Evolutionary conservation across 2,113 vertebrate species (phyloP).

Genomic region (Cyprinus carpio): DNA sequence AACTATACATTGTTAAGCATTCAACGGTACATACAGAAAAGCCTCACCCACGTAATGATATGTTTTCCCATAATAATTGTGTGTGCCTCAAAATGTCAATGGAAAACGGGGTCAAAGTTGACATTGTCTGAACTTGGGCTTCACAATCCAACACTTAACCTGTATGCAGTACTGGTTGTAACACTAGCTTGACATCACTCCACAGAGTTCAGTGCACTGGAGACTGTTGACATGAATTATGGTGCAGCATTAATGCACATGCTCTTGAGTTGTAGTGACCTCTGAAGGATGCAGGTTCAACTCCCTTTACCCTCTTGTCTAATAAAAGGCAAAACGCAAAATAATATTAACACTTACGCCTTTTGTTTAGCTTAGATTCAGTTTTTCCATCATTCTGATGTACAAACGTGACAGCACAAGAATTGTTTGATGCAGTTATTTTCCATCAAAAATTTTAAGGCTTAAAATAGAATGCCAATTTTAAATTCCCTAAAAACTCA

Average conservation of each 20-base stretch:
- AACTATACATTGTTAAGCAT: constrained; percentile 17
- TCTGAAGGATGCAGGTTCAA: background rate
- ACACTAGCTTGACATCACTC: background rate
- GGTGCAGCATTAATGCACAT: background rate
- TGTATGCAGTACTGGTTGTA: background rate
- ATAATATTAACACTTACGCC: background rate
- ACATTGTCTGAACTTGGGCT: background rate
- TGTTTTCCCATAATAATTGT: background rate
- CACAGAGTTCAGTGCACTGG: background rate
- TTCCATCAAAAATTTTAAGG: background rate
- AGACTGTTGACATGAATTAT: background rate
- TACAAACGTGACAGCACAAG: background rate
- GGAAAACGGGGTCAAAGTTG: constrained; percentile 2
- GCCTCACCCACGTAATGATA: constrained; percentile 18
- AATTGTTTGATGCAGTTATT: background rate
- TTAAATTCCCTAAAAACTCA: background rate
- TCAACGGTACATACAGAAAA: constrained; percentile 39
- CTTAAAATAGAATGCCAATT: background rate
- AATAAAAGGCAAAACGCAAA: background rate
- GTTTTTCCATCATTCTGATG: too few species aligned
- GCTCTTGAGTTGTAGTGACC: background rate
- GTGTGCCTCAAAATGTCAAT: background rate
- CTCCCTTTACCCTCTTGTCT: background rate
- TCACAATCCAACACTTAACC: background rate
- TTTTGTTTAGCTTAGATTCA: too few species aligned